Percentiles rank a stretch among this genome's conserved stretches.
These are phyloP conservation scores for Prunella strophiata DNA, from an alignment of 2,797 vertebrate species.

Conservation along the genomic window DNA sequence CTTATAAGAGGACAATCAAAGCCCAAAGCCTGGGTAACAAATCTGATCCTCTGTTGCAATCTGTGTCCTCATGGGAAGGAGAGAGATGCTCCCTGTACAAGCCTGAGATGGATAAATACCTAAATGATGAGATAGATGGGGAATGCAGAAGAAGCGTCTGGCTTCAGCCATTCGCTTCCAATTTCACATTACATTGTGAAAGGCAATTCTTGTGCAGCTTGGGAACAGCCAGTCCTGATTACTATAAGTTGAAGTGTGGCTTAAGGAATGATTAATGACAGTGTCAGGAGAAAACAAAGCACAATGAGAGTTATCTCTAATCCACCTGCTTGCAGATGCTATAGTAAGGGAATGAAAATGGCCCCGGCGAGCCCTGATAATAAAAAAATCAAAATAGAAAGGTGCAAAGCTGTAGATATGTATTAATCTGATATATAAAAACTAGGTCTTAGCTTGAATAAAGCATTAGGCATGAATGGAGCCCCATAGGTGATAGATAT, in stretches of 20 bases:
- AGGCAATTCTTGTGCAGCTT: conserved; percentile 98
- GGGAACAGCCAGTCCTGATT: conserved; percentile 98
- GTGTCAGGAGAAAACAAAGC: conserved; percentile 98
- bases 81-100: conserved; percentile 92
- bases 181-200: conserved; percentile 97
- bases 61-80: conserved; percentile 92
- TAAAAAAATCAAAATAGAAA: conserved; percentile 88
- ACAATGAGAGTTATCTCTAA: conserved; percentile 97
- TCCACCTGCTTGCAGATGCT: conserved; percentile 96
- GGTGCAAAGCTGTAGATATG: conserved; percentile 84
- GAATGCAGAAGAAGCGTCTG: conserved; percentile 94
- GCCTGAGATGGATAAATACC: conserved; percentile 99
- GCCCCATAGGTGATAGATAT: conserved; percentile 91
- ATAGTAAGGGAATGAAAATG: conserved; percentile 91
- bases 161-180: conserved; percentile 98
- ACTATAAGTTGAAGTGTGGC: conserved; percentile 99
- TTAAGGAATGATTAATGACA: conserved; percentile 99
- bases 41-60: conserved; percentile 98
- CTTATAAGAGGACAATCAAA: conserved; percentile 99
- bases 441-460: conserved; percentile 83
- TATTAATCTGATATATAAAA: conserved; percentile 85
- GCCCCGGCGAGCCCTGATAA: conserved; percentile 87
- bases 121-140: conserved; percentile 99
- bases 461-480: conserved; percentile 83
- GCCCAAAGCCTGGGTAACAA: conserved; percentile 98